Conservation (phyloP, 2,113 vertebrate genomes). For the Cavia porcellus region DNA sequence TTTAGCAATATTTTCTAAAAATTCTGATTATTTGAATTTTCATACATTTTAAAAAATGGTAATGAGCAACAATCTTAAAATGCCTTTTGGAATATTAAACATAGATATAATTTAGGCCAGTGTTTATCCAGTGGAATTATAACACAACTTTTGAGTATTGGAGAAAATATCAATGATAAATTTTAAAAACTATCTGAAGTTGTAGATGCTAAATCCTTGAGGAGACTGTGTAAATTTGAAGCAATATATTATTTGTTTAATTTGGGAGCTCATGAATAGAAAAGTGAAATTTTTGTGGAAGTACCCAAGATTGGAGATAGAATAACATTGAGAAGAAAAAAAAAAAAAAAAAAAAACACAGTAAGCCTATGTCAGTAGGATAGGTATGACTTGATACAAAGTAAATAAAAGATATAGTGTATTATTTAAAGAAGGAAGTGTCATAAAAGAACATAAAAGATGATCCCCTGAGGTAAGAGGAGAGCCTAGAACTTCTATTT, state of each 20-base stretch:
- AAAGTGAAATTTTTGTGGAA: not conserved
- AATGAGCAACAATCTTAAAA: not conserved
- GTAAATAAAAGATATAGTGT: not conserved
- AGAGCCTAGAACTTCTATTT: not conserved
- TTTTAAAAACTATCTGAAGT: not conserved
- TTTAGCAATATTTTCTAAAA: not conserved
- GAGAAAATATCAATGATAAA: not conserved
- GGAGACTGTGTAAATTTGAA: no score
- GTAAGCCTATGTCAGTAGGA: not conserved
- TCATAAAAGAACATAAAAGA: not conserved
- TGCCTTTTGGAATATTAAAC: not conserved
- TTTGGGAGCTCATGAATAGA: not conserved
- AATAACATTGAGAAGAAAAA: not conserved
- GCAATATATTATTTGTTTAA: not conserved
- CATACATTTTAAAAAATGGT: not conserved
- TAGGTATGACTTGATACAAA: not conserved
- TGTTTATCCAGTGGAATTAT: not conserved
- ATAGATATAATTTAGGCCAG: not conserved
- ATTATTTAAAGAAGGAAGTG: conserved; percentile 4
- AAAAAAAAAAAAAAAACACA: not conserved
- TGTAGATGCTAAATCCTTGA: not conserved
- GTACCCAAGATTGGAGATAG: not conserved
- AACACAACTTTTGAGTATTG: not conserved
- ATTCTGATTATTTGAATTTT: conserved; percentile 37
- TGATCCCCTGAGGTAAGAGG: not conserved